Evolutionary conservation across 2,797 vertebrate species (phyloP), one percentile per base, ranked within the genome.

Genomic region (Sebastes hopkinsi): DNA sequence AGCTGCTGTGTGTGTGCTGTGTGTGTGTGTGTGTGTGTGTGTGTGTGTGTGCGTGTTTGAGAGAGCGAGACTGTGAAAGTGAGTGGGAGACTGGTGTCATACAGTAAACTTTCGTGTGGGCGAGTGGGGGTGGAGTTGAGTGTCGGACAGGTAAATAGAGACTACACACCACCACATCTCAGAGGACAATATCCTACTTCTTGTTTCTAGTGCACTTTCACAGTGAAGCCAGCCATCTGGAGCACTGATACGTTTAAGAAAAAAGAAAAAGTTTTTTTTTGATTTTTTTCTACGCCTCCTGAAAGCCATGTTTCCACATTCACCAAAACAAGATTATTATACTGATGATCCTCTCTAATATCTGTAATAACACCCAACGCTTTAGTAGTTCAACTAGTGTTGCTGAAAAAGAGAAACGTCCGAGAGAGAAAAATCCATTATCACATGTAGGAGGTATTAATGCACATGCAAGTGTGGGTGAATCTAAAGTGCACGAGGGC

Each of bases 381-480:
- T 74, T 75, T 38, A 2, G 4, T 22, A 23, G n/a, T 38, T 81
- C n/a, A 38, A 72, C 18, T 34, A 65, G 64, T 67, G 34, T 60
- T 54, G 38, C 68, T 32, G 22, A 65, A 30, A 86, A 85, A 65
- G 10, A 81, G 32, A 83, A 61, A 75, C 32, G 25, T 59, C 23
- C 11, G 20, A 46, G 27, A 46, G 69, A 23, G 77, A 71, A 69
- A 84, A 88, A 90, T 87, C 89, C 84, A 92, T 93, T 91, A 91
- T 75, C 85, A 86, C 81, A 87, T 92, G 94, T 92, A 88, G 94
- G 92, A 92, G 92, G 89, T 80, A 91, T 91, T 92, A 91, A 94
- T 87, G 77, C 84, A 85, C 75, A 88, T 82, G 73, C 12, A 80
- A 83, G 89, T 86, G 93, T 92, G 92, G 91, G 88, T 87, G 88